A percentile compares a stretch with the other conserved stretches of the same genome.
phyloP scores from a whole-genome alignment of 2,888 invertebrate species.

The Drosophila silvestris region DNA sequence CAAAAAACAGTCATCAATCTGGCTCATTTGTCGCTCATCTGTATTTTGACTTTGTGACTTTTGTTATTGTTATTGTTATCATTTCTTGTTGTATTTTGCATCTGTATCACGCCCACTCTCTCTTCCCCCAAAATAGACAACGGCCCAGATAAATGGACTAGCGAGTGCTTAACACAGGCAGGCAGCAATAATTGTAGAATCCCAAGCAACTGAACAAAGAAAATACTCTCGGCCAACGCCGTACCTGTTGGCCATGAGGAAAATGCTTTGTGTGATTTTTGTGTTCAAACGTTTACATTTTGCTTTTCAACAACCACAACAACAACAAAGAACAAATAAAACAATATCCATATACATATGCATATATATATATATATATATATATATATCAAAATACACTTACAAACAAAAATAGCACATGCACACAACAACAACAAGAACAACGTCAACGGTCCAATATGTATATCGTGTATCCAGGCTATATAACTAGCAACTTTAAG shows the following conservation, averaged over 20 bases:
- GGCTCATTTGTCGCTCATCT: conserved; percentile 50
- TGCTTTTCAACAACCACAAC: conserved; percentile 58
- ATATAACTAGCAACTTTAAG: conserved; percentile 67
- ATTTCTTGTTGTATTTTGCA: conserved; percentile 66
- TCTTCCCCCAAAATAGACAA: conserved; percentile 81
- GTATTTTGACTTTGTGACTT: conserved; percentile 60
- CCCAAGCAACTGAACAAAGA: conserved; percentile 80
- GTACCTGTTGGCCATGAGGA: conserved; percentile 60
- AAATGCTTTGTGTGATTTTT: conserved; percentile 79
- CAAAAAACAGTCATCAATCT: conserved; percentile 42
- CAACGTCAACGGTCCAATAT: conserved; percentile 38
- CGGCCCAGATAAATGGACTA: conserved; percentile 85
- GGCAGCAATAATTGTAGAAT: conserved; percentile 60
- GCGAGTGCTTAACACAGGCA: conserved; percentile 47
- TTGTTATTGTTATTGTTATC: conserved; percentile 44
- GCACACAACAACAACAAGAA: conserved; percentile 10
- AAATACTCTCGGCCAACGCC: conserved; percentile 54
- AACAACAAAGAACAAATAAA: conserved; percentile 18
- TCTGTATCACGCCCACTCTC: conserved; percentile 62
- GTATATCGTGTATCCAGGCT: conserved; percentile 44
- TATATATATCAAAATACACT: conserved; percentile 16
- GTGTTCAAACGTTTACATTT: conserved; percentile 78
- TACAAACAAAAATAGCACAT: conserved; percentile 43
- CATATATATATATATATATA: conserved; percentile 8
- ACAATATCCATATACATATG: conserved; percentile 25